phyloP scores from a whole-genome alignment of 1,140 invertebrate species.

The Drosophila hydei region DNA sequence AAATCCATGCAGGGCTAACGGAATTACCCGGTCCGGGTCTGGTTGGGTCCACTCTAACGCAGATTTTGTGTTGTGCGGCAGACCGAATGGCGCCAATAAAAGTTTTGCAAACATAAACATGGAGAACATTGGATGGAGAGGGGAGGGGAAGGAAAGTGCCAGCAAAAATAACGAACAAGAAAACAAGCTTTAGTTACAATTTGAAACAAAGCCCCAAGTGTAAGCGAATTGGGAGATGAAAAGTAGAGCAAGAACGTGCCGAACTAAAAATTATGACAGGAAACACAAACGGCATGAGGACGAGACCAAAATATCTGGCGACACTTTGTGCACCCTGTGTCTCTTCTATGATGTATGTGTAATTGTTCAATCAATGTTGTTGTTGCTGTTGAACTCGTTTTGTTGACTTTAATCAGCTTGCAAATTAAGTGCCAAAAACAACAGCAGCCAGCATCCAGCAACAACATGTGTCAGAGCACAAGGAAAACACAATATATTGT shows the following conservation, averaged over 20 bases:
- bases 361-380: constrained; percentile 33
- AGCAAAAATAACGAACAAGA: constrained; percentile 17
- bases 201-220: constrained; percentile 20
- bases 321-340: constrained; percentile 2
- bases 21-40: not conserved
- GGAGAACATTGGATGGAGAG: not conserved
- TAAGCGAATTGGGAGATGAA: constrained; percentile 10
- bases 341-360: not conserved
- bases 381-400: constrained; percentile 9
- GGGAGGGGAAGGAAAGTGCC: not conserved
- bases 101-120: constrained; percentile 49
- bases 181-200: constrained; percentile 43
- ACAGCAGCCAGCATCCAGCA: constrained; percentile 8
- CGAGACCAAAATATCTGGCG: constrained; percentile 1
- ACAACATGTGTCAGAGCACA: constrained; percentile 18
- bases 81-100: constrained; percentile 77
- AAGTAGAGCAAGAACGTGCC: constrained; percentile 34
- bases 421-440: constrained; percentile 47
- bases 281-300: constrained; percentile 8
- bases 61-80: constrained; percentile 57
- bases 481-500: constrained; percentile 34
- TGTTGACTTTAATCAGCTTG: constrained; percentile 62
- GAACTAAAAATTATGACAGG: constrained; percentile 29
- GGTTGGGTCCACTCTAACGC: constrained; percentile 19
- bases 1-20: constrained; percentile 35